Conservation (phyloP, 2,797 vertebrate genomes). For the Naso thynnoides region DNA sequence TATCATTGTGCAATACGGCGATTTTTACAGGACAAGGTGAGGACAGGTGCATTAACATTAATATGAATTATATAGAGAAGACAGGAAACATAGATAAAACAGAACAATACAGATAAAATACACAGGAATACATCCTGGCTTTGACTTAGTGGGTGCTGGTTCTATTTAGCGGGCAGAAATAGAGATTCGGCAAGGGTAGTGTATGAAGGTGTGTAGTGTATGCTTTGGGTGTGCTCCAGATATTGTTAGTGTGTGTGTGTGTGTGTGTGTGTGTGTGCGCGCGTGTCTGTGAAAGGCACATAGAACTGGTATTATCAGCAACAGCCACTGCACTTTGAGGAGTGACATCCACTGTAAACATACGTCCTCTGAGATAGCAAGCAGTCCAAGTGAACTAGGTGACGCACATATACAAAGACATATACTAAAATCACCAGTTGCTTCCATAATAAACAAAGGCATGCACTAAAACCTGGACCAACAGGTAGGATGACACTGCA, state of each 20-base stretch:
- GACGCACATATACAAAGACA: constrained; percentile 9
- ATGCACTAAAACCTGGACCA: constrained; percentile 36
- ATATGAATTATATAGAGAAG: no score
- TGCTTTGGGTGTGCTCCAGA: no score
- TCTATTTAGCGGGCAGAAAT: no score
- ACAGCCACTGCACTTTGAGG: constrained; percentile 50
- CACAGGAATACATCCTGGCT: no score
- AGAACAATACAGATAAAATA: no score
- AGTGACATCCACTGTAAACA: constrained; percentile 47
- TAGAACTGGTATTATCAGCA: constrained; percentile 54
- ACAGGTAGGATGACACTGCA: constrained; percentile 48
- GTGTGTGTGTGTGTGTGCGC: constrained; percentile 18
- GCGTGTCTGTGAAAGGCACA: constrained; percentile 13
- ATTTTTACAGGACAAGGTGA: no score
- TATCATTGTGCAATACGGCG: no score
- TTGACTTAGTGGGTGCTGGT: no score
- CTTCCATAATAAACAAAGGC: no score
- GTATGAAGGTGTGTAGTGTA: constrained; percentile 16
- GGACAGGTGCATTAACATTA: no score
- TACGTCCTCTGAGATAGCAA: constrained; percentile 46
- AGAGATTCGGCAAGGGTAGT: no score
- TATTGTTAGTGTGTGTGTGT: constrained; percentile 9
- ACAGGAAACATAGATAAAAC: no score
- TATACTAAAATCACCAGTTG: constrained; percentile 4
- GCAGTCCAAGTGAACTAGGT: neutral